Percentiles rank a stretch among this genome's conserved stretches.
Evolutionary conservation across 64 coral and sea anemone genomes (phyloP).

Genomic region (Acropora yongei): DNA sequence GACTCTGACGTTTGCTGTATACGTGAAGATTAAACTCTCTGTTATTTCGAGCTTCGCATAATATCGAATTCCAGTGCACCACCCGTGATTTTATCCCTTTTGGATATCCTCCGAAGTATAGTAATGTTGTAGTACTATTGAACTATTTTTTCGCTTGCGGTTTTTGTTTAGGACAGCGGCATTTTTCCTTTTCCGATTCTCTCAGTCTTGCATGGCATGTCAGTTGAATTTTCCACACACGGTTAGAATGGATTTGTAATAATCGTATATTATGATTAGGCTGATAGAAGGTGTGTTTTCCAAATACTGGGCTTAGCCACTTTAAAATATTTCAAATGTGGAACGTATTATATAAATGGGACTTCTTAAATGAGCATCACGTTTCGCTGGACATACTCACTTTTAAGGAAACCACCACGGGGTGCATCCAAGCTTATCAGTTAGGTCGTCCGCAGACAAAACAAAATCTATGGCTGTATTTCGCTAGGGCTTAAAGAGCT

Average conservation of each 20-base stretch:
- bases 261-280: background rate
- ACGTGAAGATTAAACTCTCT: no score
- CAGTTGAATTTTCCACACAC: no score
- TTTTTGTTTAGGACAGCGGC: no score
- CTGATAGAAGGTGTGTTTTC: conserved; percentile 6
- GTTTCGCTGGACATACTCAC: background rate
- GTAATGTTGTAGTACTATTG: no score
- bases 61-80: no score
- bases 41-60: no score
- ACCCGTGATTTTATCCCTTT: no score
- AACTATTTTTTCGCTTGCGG: no score
- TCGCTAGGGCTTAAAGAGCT: background rate
- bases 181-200: no score
- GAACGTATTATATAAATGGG: background rate
- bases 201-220: no score
- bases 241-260: background rate
- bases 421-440: background rate
- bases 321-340: background rate
- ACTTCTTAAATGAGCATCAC: background rate
- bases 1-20: no score
- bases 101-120: no score
- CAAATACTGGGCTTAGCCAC: background rate
- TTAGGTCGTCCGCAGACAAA: background rate
- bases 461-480: background rate
- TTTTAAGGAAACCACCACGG: background rate